These are phyloP conservation scores for Rhagologus leucostigma DNA, from an alignment of 2,113 vertebrate genomes.

Conservation along the genomic window DNA sequence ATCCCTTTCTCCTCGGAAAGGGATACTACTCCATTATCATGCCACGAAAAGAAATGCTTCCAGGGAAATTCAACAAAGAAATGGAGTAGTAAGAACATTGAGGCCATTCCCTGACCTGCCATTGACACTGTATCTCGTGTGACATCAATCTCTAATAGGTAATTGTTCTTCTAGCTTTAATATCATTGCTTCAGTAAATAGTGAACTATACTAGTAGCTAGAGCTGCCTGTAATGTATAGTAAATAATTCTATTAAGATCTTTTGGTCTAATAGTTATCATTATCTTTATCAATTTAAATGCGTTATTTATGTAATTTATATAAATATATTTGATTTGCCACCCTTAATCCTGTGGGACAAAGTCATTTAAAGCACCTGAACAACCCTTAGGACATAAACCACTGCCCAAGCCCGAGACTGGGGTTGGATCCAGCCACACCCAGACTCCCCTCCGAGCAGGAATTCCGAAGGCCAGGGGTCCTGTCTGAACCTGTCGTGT, in stretches of 20 bases:
- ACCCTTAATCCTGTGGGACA: not conserved
- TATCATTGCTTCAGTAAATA: not conserved
- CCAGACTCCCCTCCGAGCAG: not conserved
- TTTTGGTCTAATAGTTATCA: not conserved
- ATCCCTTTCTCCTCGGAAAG: not conserved
- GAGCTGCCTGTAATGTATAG: not conserved
- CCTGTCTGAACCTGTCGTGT: not conserved
- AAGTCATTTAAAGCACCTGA: too few species aligned
- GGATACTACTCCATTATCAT: not conserved
- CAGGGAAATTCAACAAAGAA: not conserved
- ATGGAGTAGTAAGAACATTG: not conserved
- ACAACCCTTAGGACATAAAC: too few species aligned
- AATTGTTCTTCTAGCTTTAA: not conserved
- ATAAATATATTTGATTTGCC: not conserved
- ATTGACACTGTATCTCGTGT: not conserved
- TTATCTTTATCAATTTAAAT: not conserved
- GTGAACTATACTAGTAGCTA: not conserved
- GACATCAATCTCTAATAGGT: not conserved
- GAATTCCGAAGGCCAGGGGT: not conserved
- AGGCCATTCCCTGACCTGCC: not conserved
- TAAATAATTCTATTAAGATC: not conserved
- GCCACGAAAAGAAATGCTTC: not conserved
- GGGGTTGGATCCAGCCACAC: not conserved
- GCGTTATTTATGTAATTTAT: not conserved
- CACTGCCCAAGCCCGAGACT: not conserved